Percentiles rank a stretch among this genome's conserved stretches.
These are phyloP conservation scores for Temnothorax ravouxi DNA, from an alignment of 2,888 invertebrate species.

Conservation along the genomic window DNA sequence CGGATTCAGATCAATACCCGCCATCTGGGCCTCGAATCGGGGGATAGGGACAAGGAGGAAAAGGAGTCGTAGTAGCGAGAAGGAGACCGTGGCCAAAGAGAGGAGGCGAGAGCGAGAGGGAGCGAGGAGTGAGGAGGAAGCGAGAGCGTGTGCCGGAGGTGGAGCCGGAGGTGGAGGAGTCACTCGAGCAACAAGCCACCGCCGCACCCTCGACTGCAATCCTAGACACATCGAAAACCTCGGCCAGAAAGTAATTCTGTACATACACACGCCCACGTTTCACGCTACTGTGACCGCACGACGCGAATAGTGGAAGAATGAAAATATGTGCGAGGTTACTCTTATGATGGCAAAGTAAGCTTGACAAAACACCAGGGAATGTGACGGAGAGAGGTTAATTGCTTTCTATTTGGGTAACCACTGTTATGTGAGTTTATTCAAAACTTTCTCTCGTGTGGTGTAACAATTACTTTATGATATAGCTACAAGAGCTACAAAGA, in stretches of 20 bases:
- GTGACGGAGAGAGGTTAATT: constrained; percentile 23
- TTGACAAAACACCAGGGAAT: constrained; percentile 28
- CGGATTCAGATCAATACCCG: constrained; percentile 85
- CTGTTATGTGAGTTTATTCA: constrained; percentile 31
- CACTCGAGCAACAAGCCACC: constrained; percentile 84
- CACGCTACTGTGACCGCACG: constrained; percentile 64
- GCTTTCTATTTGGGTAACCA: constrained; percentile 30
- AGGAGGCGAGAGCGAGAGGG: constrained; percentile 7
- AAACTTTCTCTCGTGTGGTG: constrained; percentile 21
- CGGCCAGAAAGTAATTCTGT: constrained; percentile 74
- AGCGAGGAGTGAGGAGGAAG: constrained; percentile 71
- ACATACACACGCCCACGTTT: constrained; percentile 71
- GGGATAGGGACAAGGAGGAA: constrained; percentile 74
- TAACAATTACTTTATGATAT: background rate
- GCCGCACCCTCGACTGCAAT: constrained; percentile 80
- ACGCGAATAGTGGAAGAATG: constrained; percentile 33
- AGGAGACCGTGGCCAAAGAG: constrained; percentile 38
- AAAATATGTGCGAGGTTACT: constrained; percentile 38
- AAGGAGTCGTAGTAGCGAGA: constrained; percentile 65
- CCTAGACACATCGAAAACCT: constrained; percentile 76
- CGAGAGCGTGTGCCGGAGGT: constrained; percentile 49
- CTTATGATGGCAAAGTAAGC: constrained; percentile 14
- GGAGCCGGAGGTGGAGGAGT: constrained; percentile 77
- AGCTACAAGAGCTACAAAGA: background rate
- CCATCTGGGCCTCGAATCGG: constrained; percentile 82